phyloP scores from a whole-genome alignment of 2,797 vertebrate species.

The Tenualosa ilisha region DNA sequence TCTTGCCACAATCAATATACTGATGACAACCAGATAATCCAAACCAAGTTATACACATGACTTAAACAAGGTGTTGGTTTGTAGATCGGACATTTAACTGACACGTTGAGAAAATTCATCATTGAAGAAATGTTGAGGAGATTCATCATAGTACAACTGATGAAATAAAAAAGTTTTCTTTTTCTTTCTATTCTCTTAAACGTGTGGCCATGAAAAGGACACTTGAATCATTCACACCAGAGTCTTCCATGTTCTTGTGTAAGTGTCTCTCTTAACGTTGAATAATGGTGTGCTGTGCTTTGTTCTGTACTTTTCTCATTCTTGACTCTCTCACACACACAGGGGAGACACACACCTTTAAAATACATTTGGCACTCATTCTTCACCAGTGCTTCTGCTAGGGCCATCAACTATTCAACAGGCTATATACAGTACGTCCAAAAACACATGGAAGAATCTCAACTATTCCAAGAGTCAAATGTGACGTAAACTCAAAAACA shows the following conservation, averaged over 20 bases:
- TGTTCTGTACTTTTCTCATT: not conserved
- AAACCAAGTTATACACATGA: not conserved
- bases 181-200: no score
- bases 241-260: not conserved
- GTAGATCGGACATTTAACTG: not conserved
- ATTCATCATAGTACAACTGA: not conserved
- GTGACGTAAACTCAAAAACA: constrained; percentile 23
- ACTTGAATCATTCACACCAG: not conserved
- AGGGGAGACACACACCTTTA: constrained; percentile 14
- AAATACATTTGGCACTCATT: constrained; percentile 12
- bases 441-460: constrained; percentile 35
- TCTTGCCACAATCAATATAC: not conserved
- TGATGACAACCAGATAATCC: constrained; percentile 14
- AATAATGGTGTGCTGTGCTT: constrained; percentile 4
- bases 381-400: constrained; percentile 16
- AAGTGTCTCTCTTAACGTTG: not conserved
- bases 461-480: constrained; percentile 33
- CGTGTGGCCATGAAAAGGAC: not conserved
- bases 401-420: constrained; percentile 9
- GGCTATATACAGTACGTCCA: constrained; percentile 4
- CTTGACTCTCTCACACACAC: not conserved
- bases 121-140: not conserved
- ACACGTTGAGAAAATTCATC: not conserved
- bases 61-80: not conserved
- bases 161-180: not conserved